Percentiles rank a stretch among this genome's conserved stretches.
These are phyloP conservation scores for Ganaspis sp. DNA, from an alignment of 1,140 invertebrate species.

Conservation along the genomic window DNA sequence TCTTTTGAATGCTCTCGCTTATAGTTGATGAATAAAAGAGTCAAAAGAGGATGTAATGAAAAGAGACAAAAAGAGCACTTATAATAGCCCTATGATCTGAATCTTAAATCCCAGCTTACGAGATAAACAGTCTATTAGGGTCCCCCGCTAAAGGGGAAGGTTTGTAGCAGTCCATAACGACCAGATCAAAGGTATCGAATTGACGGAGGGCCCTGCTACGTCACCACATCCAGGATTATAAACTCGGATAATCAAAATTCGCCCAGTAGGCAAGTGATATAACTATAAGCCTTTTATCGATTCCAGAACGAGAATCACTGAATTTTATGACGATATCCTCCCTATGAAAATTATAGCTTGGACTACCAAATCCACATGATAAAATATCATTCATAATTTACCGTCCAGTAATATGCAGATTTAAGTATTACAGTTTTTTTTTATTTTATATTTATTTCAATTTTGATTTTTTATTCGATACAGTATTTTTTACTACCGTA, in stretches of 20 bases:
- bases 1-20: too few species aligned
- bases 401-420: too few species aligned
- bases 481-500: too few species aligned
- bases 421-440: too few species aligned
- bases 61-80: constrained; percentile 24
- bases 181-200: constrained; percentile 70
- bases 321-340: constrained; percentile 3
- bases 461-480: too few species aligned
- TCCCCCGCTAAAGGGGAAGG: constrained; percentile 46
- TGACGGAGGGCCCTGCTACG: constrained; percentile 55
- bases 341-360: background rate
- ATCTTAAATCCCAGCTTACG: constrained; percentile 66
- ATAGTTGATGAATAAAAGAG: too few species aligned
- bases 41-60: background rate
- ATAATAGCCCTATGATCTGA: constrained; percentile 48
- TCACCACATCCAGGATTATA: constrained; percentile 53
- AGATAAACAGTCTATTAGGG: constrained; percentile 72
- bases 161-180: constrained; percentile 54
- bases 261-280: constrained; percentile 33
- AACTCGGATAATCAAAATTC: constrained; percentile 54
- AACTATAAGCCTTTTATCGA: constrained; percentile 6
- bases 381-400: too few species aligned
- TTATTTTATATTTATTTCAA: too few species aligned
- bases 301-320: background rate
- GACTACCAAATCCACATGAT: background rate